These are phyloP conservation scores for Syngnathoides biaculeatus DNA, from an alignment of 2,113 vertebrate genomes.

Conservation along the genomic window DNA sequence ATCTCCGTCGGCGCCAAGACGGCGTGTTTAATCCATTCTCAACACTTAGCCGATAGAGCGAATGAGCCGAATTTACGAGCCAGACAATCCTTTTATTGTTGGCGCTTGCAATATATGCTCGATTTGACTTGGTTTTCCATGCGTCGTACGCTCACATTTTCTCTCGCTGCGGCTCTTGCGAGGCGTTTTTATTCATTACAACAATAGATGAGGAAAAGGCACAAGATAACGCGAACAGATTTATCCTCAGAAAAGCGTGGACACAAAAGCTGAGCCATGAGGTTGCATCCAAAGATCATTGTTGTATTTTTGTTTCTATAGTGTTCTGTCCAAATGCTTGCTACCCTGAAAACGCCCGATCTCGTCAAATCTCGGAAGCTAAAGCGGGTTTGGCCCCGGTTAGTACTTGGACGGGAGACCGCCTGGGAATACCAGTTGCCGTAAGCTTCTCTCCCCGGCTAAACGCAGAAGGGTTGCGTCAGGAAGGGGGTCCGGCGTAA, in stretches of 20 bases:
- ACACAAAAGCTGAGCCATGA: neutral
- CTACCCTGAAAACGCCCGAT: too few relatives aligned
- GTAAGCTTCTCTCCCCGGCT: too few relatives aligned
- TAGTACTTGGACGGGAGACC: too few relatives aligned
- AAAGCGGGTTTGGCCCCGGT: too few relatives aligned
- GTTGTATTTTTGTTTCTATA: too few relatives aligned
- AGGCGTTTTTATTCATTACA: neutral
- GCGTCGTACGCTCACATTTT: neutral
- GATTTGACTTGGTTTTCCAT: neutral
- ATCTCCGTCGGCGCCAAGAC: neutral
- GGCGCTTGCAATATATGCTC: neutral
- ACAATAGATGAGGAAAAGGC: neutral
- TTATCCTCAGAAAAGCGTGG: neutral
- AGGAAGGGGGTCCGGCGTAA: too few relatives aligned
- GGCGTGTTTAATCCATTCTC: constrained; percentile 3
- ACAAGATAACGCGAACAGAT: neutral
- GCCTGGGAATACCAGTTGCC: too few relatives aligned
- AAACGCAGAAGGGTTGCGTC: too few relatives aligned
- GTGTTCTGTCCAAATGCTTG: too few relatives aligned
- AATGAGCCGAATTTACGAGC: constrained; percentile 1
- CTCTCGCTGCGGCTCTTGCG: neutral
- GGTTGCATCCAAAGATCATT: too few relatives aligned
- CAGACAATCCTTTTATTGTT: neutral
- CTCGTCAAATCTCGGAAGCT: too few relatives aligned
- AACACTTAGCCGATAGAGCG: neutral